Evolutionary conservation across 2,888 invertebrate species (phyloP).

Genomic region (Amblyjoppa proteus): DNA sequence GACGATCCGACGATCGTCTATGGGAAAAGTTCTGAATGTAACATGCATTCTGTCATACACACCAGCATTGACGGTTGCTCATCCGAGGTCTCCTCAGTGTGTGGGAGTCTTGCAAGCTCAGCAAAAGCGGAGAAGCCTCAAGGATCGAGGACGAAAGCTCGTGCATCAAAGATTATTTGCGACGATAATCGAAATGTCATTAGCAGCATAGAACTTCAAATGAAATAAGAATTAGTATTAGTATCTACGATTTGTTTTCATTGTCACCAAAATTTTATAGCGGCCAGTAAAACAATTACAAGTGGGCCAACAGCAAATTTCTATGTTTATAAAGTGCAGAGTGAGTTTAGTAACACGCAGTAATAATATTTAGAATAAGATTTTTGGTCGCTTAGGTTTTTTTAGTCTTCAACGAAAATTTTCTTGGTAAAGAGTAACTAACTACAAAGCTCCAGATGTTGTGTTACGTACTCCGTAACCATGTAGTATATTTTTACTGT

Average conservation of each 20-base stretch:
- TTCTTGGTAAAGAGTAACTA: no score
- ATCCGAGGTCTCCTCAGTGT: slow-evolving; percentile 8
- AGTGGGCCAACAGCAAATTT: no score
- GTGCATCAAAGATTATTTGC: slow-evolving; percentile 3
- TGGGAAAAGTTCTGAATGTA: neutral
- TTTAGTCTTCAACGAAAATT: no score
- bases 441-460: no score
- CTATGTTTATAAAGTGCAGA: no score
- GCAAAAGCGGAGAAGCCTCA: neutral
- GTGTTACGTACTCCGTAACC: no score
- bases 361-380: no score
- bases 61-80: neutral
- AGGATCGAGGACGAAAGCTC: neutral
- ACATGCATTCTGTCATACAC: neutral
- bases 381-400: no score
- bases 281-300: no score
- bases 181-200: slow-evolving; percentile 58
- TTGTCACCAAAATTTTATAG: no score
- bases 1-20: neutral
- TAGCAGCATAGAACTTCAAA: slow-evolving; percentile 49
- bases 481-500: no score
- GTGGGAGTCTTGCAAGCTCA: slow-evolving; percentile 25
- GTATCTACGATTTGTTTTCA: neutral
- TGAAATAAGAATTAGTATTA: slow-evolving; percentile 1
- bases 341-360: no score